Conservation (phyloP, 2,113 vertebrate genomes). For the Neomonachus schauinslandi region DNA sequence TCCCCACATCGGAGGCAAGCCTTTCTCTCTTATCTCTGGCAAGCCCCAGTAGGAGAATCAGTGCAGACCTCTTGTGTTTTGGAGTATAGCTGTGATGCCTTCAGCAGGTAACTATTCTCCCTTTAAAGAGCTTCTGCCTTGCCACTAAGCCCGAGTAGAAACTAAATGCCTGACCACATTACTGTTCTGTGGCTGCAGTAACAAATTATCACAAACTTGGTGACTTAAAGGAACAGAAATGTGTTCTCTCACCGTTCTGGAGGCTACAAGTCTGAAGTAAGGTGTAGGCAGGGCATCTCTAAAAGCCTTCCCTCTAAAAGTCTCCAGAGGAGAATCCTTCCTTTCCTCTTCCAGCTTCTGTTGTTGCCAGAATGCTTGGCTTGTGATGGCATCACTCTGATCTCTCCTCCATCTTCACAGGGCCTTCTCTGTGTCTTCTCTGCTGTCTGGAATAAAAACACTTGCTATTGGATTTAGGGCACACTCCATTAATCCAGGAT, state of each 20-base stretch:
- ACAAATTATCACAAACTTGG: background rate
- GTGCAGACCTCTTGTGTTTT: background rate
- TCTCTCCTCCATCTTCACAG: background rate
- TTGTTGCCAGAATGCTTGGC: background rate
- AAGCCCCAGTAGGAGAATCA: background rate
- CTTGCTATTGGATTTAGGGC: background rate
- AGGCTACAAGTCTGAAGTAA: background rate
- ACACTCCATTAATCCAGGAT: background rate
- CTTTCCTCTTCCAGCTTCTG: background rate
- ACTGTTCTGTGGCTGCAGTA: background rate
- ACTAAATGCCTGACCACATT: background rate
- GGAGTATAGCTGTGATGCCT: background rate
- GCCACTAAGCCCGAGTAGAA: background rate
- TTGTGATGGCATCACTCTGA: background rate
- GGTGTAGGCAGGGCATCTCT: background rate
- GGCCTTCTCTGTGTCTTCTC: background rate
- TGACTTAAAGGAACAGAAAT: background rate
- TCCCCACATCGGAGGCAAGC: background rate
- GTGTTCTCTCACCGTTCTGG: background rate
- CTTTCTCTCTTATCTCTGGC: background rate
- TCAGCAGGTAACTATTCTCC: background rate
- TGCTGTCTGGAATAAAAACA: background rate
- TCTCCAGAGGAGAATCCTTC: background rate
- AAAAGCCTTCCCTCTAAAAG: background rate
- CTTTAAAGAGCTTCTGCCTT: background rate